A percentile compares a stretch with the other conserved stretches of the same genome.
These are phyloP conservation scores for Eira barbara DNA, from an alignment of 2,113 vertebrate species.

Conservation along the genomic window DNA sequence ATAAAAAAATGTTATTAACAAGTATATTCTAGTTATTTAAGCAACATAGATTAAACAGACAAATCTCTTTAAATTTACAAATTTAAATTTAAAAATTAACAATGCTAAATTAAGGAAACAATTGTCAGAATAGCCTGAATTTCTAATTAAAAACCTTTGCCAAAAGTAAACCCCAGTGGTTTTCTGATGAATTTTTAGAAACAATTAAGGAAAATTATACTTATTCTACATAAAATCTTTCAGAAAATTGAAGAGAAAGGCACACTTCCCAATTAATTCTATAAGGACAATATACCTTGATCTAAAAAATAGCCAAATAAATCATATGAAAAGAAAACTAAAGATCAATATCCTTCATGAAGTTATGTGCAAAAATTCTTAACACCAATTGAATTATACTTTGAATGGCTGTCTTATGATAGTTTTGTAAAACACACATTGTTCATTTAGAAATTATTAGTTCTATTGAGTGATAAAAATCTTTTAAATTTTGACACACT, in stretches of 20 bases:
- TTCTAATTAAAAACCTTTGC: no score
- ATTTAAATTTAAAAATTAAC: no score
- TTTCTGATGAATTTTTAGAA: not conserved
- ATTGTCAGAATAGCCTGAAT: no score
- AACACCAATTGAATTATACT: not conserved
- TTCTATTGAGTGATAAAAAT: not conserved
- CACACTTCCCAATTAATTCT: not conserved
- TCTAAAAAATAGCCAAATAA: not conserved
- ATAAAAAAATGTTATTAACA: no score
- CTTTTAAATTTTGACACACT: not conserved
- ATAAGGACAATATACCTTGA: not conserved
- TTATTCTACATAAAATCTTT: not conserved
- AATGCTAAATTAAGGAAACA: no score
- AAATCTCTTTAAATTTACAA: no score
- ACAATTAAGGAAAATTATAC: not conserved
- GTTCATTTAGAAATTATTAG: not conserved
- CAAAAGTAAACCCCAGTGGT: no score
- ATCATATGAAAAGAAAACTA: not conserved
- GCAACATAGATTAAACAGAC: no score
- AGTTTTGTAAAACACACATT: not conserved
- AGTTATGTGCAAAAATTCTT: not conserved
- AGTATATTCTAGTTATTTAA: no score
- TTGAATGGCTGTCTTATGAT: not conserved
- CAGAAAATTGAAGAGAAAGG: not conserved
- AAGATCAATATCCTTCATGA: not conserved